A percentile compares a stretch with the other conserved stretches of the same genome.
These are phyloP conservation scores for Alfaro cultratus DNA, from an alignment of 2,797 vertebrate genomes.

Conservation along the genomic window DNA sequence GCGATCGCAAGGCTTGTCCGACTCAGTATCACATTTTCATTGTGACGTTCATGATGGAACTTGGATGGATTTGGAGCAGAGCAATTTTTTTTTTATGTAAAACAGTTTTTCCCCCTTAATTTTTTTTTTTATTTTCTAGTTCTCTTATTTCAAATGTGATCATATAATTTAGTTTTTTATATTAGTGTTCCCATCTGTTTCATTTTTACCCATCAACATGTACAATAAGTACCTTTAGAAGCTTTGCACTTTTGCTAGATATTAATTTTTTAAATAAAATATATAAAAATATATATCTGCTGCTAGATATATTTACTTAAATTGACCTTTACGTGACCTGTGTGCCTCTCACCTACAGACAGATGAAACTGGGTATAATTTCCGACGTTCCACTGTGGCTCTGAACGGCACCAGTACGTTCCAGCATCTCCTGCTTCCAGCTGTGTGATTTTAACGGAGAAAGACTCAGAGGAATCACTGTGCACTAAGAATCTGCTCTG, in stretches of 20 bases:
- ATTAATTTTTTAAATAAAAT: not conserved
- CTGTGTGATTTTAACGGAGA: conserved; percentile 45
- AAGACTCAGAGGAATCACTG: conserved; percentile 13
- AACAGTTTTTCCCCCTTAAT: not conserved
- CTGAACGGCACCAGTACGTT: conserved; percentile 59
- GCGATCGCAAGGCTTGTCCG: not conserved
- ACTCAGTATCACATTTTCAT: not conserved
- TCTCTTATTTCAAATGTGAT: not conserved
- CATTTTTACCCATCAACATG: not conserved
- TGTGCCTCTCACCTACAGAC: conserved; percentile 4
- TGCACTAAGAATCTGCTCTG: conserved; percentile 43
- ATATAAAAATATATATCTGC: too few relatives aligned
- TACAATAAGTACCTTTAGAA: not conserved
- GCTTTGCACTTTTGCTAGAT: not conserved
- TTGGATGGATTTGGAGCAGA: not conserved
- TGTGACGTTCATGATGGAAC: not conserved
- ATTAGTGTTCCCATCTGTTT: not conserved
- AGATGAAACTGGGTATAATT: conserved; percentile 45
- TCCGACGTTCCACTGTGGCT: conserved; percentile 10
- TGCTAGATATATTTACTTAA: not conserved
- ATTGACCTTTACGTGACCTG: not conserved
- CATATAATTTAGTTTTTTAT: not conserved
- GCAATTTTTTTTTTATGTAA: not conserved
- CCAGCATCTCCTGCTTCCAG: conserved; percentile 49
- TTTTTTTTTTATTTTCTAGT: not conserved